These are phyloP conservation scores for Vidua chalybeata DNA, from an alignment of 2,113 vertebrate genomes.

Conservation along the genomic window DNA sequence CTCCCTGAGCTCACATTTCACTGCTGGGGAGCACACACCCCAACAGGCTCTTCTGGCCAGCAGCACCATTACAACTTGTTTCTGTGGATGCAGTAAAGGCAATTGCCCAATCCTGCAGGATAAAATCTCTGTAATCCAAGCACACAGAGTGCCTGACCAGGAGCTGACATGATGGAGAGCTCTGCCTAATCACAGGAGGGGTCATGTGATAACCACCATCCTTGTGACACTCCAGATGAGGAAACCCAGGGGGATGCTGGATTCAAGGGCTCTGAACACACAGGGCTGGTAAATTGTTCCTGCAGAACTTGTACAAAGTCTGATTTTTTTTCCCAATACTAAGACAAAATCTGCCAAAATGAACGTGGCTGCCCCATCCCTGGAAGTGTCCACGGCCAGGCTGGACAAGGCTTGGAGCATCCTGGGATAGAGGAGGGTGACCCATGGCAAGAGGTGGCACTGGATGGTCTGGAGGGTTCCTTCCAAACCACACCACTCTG, in stretches of 20 bases:
- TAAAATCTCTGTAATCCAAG: not conserved
- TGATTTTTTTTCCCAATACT: not conserved
- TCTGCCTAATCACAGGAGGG: not conserved
- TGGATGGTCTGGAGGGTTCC: accelerated
- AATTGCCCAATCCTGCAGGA: accelerated
- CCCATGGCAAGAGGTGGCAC: not conserved
- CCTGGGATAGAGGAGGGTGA: no score
- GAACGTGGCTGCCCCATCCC: not conserved
- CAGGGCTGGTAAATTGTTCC: not conserved
- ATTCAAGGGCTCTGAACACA: not conserved
- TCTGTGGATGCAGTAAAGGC: not conserved
- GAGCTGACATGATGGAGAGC: not conserved
- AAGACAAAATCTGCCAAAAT: not conserved
- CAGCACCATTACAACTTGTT: not conserved
- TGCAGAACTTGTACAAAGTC: not conserved
- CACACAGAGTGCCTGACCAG: not conserved
- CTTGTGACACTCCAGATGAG: not conserved
- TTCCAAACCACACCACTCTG: not conserved
- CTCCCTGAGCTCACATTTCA: not conserved
- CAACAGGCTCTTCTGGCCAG: not conserved
- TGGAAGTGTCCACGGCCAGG: not conserved
- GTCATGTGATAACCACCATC: not conserved
- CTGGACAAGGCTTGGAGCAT: not conserved
- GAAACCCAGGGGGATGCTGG: not conserved
- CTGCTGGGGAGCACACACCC: not conserved